Evolutionary conservation across 2,797 vertebrate genomes (phyloP).

Genomic region (Cynopterus sphinx): DNA sequence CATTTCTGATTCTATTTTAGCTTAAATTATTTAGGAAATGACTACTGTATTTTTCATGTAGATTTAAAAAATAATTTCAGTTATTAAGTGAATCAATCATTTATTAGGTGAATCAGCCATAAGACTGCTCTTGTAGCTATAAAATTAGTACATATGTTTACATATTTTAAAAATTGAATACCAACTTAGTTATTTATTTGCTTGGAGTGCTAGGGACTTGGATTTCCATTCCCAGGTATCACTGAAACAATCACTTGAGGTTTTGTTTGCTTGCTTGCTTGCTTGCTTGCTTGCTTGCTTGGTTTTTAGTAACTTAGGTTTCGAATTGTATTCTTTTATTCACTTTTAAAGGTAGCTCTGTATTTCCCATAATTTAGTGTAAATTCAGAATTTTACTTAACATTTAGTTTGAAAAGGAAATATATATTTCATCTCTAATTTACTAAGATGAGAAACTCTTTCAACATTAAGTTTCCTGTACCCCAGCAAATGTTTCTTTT

Average conservation of each 20-base stretch:
- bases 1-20: constrained; percentile 6
- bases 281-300: not conserved
- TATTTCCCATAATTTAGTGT: constrained; percentile 27
- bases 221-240: not conserved
- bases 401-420: not conserved
- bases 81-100: not conserved
- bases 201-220: not conserved
- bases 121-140: not conserved
- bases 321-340: constrained; percentile 3
- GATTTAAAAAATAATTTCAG: constrained; percentile 35
- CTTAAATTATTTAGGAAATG: constrained; percentile 38
- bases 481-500: not conserved
- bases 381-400: constrained; percentile 30
- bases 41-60: not conserved
- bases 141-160: not conserved
- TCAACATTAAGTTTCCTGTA: not conserved
- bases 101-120: not conserved
- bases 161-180: not conserved
- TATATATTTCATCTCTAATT: not conserved
- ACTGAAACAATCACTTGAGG: not conserved
- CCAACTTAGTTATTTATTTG: not conserved
- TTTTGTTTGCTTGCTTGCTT: not conserved
- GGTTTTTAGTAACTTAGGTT: not conserved
- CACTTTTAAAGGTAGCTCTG: not conserved
- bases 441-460: not conserved